Conservation (phyloP, 2,888 invertebrate genomes). For the Tubiluchus corallicola region DNA sequence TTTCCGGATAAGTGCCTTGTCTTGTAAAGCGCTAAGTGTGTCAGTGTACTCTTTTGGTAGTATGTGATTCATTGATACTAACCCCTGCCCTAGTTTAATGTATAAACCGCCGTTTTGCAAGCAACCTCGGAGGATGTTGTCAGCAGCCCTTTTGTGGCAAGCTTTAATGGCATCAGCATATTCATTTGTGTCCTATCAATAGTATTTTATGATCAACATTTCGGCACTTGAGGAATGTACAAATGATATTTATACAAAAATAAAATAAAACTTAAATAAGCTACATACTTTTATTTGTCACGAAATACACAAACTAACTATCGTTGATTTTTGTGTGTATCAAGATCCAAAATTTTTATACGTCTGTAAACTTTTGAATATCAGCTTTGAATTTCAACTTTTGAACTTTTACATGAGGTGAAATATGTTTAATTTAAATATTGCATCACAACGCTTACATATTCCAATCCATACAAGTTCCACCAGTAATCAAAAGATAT, state of each 20-base stretch:
- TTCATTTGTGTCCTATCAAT: constrained; percentile 25
- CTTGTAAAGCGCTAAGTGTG: constrained; percentile 35
- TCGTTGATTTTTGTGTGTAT: no score
- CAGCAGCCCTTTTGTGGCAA: constrained; percentile 42
- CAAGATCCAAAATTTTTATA: no score
- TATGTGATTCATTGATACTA: constrained; percentile 52
- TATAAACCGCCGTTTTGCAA: constrained; percentile 53
- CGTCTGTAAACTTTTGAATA: no score
- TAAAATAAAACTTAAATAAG: constrained; percentile 2
- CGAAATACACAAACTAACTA: no score
- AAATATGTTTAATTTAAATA: no score
- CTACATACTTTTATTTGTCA: no score
- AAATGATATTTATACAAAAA: no score
- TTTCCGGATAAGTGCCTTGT: constrained; percentile 26
- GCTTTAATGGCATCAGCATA: constrained; percentile 34
- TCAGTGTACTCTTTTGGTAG: constrained; percentile 46
- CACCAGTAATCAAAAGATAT: constrained; percentile 44
- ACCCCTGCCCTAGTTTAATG: constrained; percentile 54
- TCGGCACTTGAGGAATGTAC: no score
- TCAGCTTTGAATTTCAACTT: no score
- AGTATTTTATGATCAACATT: no score
- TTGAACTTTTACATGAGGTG: no score
- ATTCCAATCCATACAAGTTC: constrained; percentile 36
- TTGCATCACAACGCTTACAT: constrained; percentile 27
- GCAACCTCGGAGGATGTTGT: constrained; percentile 42